A percentile compares a stretch with the other conserved stretches of the same genome.
These are phyloP conservation scores for Ceratitis capitata DNA, from an alignment of 1,140 invertebrate species.

Conservation along the genomic window DNA sequence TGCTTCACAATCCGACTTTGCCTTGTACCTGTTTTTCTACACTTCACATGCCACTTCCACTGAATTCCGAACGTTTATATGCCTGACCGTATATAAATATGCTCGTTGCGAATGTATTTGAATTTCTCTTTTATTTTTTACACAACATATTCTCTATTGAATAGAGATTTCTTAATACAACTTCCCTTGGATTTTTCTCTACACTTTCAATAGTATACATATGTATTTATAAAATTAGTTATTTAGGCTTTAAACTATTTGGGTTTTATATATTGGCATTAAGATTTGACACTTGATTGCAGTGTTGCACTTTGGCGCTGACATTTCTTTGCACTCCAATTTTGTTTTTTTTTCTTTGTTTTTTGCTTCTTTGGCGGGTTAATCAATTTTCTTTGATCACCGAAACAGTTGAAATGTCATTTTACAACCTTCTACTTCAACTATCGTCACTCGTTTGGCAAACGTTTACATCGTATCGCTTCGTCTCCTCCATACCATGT, in stretches of 20 bases:
- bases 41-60: constrained; percentile 23
- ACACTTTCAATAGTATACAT: background rate
- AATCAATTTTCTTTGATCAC: constrained; percentile 35
- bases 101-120: background rate
- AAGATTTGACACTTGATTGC: constrained; percentile 37
- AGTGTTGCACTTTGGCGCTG: constrained; percentile 30
- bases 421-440: constrained; percentile 31
- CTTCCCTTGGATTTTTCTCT: constrained; percentile 1
- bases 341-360: background rate
- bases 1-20: constrained; percentile 26
- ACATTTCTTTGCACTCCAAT: constrained; percentile 35
- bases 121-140: constrained; percentile 26
- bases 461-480: background rate
- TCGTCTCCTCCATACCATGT: background rate
- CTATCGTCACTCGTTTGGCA: constrained; percentile 24
- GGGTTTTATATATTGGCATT: background rate
- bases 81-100: background rate
- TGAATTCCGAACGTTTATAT: constrained; percentile 10
- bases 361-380: constrained; percentile 34
- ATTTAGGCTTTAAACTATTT: background rate
- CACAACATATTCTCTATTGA: background rate
- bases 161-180: background rate
- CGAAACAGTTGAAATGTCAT: constrained; percentile 34
- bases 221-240: background rate
- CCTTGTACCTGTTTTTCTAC: constrained; percentile 32